A percentile compares a stretch with the other conserved stretches of the same genome.
These are phyloP conservation scores for Rhadinocentrus ornatus DNA, from an alignment of 2,797 vertebrate species.

Conservation along the genomic window DNA sequence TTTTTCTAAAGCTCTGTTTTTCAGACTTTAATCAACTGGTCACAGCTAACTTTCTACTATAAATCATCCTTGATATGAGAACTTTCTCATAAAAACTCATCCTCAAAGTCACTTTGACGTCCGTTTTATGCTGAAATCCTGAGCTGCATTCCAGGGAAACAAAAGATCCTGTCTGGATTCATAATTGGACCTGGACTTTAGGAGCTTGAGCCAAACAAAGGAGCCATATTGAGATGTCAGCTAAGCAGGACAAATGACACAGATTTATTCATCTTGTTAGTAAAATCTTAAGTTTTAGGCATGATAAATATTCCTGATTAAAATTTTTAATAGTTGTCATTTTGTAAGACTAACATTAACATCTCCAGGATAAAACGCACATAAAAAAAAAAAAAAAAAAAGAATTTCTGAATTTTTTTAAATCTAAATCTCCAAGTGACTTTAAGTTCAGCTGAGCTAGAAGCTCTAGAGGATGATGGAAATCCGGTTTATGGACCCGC, in stretches of 20 bases:
- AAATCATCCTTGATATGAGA: neutral
- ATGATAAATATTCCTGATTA: no score
- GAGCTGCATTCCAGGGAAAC: neutral
- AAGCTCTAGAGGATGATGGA: constrained; percentile 15
- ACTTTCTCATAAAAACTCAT: neutral
- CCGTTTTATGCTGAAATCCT: neutral
- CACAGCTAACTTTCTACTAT: neutral
- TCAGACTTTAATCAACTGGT: neutral
- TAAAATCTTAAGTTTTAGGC: no score
- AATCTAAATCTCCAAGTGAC: neutral
- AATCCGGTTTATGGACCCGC: constrained; percentile 33
- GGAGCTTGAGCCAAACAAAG: neutral
- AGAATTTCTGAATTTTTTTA: no score
- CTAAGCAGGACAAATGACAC: neutral
- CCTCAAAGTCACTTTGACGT: no score
- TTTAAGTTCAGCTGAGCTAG: neutral
- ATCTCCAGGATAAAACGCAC: no score
- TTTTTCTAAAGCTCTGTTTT: neutral
- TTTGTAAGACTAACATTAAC: no score
- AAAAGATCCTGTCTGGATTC: neutral
- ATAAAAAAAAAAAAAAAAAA: neutral
- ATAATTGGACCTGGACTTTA: neutral
- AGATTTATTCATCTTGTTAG: neutral
- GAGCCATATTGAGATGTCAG: neutral
- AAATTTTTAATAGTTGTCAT: no score